These are phyloP conservation scores for Agonopterix arenella DNA, from an alignment of 2,888 invertebrate genomes.

Conservation along the genomic window DNA sequence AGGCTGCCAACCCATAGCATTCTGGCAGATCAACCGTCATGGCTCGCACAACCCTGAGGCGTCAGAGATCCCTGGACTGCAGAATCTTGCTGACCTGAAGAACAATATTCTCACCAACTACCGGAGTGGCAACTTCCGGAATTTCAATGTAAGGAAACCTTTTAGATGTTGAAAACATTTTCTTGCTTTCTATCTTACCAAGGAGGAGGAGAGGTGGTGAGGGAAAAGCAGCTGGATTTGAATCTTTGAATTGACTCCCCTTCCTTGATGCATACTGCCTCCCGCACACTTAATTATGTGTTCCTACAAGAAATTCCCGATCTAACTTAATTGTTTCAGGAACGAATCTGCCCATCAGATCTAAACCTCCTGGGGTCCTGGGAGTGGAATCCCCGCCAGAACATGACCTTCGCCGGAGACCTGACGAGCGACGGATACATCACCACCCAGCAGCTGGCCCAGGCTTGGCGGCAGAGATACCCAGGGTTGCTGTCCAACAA, in stretches of 20 bases:
- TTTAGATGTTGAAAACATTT: too few relatives aligned
- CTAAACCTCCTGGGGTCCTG: slow-evolving; percentile 80
- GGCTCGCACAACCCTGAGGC: slow-evolving; percentile 82
- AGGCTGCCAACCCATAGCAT: slow-evolving; percentile 84
- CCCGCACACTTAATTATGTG: neutral
- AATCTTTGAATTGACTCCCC: neutral
- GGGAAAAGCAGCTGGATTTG: too few relatives aligned
- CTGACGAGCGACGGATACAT: slow-evolving; percentile 80
- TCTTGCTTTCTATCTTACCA: neutral
- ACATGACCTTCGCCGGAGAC: slow-evolving; percentile 73
- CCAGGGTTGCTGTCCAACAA: slow-evolving; percentile 78
- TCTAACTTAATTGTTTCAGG: slow-evolving; percentile 26
- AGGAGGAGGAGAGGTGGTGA: neutral
- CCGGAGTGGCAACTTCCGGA: slow-evolving; percentile 58
- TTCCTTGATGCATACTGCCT: neutral
- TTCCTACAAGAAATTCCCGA: neutral
- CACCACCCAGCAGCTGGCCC: slow-evolving; percentile 81
- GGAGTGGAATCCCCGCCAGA: slow-evolving; percentile 80
- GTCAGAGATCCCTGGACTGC: slow-evolving; percentile 70
- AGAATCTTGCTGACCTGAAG: slow-evolving; percentile 74
- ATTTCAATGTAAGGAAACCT: slow-evolving; percentile 54
- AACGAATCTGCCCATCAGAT: slow-evolving; percentile 82
- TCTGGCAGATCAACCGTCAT: slow-evolving; percentile 84
- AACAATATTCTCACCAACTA: slow-evolving; percentile 82
- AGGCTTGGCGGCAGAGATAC: slow-evolving; percentile 80